These are phyloP conservation scores for Tenthredo distinguenda DNA, from an alignment of 2,888 invertebrate genomes.

Conservation along the genomic window DNA sequence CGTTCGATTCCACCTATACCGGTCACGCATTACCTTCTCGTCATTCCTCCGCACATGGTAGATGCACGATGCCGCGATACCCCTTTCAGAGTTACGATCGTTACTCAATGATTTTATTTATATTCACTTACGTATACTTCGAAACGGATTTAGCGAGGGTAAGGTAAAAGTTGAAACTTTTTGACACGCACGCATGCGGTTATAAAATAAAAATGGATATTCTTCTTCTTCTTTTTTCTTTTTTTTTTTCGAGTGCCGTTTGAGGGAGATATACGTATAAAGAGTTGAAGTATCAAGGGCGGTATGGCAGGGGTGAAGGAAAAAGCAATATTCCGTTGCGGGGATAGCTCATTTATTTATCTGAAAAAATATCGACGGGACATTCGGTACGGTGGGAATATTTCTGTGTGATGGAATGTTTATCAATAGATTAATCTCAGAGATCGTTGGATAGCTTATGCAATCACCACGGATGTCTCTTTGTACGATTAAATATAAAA, in stretches of 20 bases:
- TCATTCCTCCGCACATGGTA: not conserved
- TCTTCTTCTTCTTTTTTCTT: not conserved
- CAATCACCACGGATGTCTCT: constrained; percentile 68
- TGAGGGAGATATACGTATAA: constrained; percentile 54
- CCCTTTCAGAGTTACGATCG: not conserved
- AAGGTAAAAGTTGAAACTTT: not conserved
- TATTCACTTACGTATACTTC: not conserved
- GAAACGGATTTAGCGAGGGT: too few species aligned
- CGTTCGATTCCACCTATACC: constrained; percentile 53
- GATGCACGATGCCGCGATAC: not conserved
- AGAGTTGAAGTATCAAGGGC: constrained; percentile 53
- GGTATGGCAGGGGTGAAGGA: constrained; percentile 53
- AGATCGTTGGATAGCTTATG: constrained; percentile 69
- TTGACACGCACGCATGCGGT: constrained; percentile 15
- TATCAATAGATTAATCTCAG: constrained; percentile 74
- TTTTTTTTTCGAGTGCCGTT: not conserved
- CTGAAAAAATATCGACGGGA: constrained; percentile 53
- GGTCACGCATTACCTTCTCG: not conserved
- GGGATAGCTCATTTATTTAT: constrained; percentile 56
- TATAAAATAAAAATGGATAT: not conserved
- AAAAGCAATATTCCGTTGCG: constrained; percentile 65
- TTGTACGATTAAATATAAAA: constrained; percentile 74
- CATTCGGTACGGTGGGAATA: constrained; percentile 44
- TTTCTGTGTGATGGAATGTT: constrained; percentile 71
- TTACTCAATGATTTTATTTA: not conserved